Evolutionary conservation across 2,888 invertebrate species (phyloP), one percentile per base, ranked within the genome.

Genomic region (Dryobota labecula): DNA sequence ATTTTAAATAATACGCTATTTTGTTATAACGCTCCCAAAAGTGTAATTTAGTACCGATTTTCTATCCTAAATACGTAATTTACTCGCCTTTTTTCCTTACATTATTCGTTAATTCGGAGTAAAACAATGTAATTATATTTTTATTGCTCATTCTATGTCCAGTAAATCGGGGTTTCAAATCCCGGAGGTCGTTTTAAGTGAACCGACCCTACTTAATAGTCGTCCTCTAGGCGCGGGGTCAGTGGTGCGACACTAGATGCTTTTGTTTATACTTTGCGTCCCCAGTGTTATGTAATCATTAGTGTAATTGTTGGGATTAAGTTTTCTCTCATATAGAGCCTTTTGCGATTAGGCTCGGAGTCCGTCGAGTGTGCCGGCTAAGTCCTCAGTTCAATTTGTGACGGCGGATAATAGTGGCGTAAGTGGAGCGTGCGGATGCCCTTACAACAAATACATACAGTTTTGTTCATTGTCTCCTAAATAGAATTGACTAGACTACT

Each of bases 111-210:
- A 91, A 92, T 92, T 88, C 89, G 83, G 88, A 92, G 89, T 91
- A 90, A 92, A 92, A 92, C 93, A 92, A 92, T 92, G 91, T 94
- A 94, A 94, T 95, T 94, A 94, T 94, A 94, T 94, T 94, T 94
- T 94, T 95, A 95, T 93, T 94, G 93, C 91, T 93, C 92, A 92
- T 94, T 94, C 92, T 90, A 92, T 93, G 93, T 94, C 91, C 92
- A 93, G 92, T 94, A 94, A 95, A 94, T 94, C 93, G 93, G 91
- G 88, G 90, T 90, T 90, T 90, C 89, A 87, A 91, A 90, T 94
- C 94, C 93, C 92, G 71, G 82, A 92, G 93, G 93, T 88, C 91
- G 90, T 91, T 93, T 94, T 92, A 92, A 91, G 90, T 90, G 90
- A 90, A 90, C 91, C 91, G 91, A 92, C 94, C 94, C 92, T 91